Conservation (phyloP, 2,888 invertebrate species). For the Drosophila lacicola region DNA sequence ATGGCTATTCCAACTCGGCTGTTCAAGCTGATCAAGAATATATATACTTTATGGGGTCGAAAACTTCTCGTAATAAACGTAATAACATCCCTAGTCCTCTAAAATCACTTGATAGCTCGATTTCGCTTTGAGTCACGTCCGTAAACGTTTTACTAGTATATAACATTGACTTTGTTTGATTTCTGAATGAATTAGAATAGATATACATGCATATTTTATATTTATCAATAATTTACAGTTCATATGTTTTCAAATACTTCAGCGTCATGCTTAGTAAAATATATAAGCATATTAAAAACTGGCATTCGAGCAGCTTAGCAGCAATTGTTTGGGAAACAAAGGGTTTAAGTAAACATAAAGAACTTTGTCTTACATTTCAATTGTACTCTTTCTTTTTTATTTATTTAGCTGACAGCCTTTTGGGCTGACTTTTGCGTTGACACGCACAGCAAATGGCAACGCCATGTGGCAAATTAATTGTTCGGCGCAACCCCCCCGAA, state of each 20-base stretch:
- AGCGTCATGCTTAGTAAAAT: slow-evolving; percentile 32
- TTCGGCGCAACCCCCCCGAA: background rate
- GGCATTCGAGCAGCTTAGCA: slow-evolving; percentile 9
- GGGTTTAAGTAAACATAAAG: slow-evolving; percentile 53
- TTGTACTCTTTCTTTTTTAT: slow-evolving; percentile 24
- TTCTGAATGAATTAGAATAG: background rate
- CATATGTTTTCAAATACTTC: slow-evolving; percentile 6
- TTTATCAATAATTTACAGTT: background rate
- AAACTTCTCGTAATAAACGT: no score
- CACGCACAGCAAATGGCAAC: slow-evolving; percentile 32
- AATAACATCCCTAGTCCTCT: no score
- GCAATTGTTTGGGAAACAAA: slow-evolving; percentile 42
- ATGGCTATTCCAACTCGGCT: no score
- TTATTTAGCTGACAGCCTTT: slow-evolving; percentile 29
- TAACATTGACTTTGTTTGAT: background rate
- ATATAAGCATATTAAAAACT: slow-evolving; percentile 22
- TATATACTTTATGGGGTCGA: no score
- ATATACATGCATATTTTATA: background rate
- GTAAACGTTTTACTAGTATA: background rate
- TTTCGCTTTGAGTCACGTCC: background rate
- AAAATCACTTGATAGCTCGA: background rate
- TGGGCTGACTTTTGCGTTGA: slow-evolving; percentile 59
- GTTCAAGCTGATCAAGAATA: no score
- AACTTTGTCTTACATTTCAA: slow-evolving; percentile 45
- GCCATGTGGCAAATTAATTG: slow-evolving; percentile 52